Conservation (phyloP, 2,888 invertebrate species). For the Thyatira batis region DNA sequence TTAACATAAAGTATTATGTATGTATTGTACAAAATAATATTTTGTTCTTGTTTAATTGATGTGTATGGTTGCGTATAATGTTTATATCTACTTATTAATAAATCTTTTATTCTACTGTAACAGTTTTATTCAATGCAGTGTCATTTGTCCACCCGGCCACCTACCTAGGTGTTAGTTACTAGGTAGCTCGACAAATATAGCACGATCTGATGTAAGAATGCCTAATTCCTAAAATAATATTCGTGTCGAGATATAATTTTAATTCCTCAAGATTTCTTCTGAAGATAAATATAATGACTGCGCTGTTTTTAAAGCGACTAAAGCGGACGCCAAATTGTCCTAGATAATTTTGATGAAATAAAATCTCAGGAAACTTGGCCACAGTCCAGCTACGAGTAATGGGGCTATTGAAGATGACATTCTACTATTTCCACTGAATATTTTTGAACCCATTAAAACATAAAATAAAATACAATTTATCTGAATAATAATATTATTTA, state of each 20-base stretch:
- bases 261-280: slow-evolving; percentile 58
- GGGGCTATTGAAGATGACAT: slow-evolving; percentile 56
- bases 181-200: slow-evolving; percentile 23
- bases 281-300: slow-evolving; percentile 70
- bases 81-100: slow-evolving; percentile 80
- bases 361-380: slow-evolving; percentile 68
- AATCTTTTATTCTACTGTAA: slow-evolving; percentile 75
- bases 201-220: slow-evolving; percentile 31
- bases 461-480: slow-evolving; percentile 6
- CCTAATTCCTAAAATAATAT: slow-evolving; percentile 49
- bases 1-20: slow-evolving; percentile 71
- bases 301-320: slow-evolving; percentile 61
- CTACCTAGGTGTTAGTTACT: background rate
- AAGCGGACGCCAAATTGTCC: slow-evolving; percentile 73
- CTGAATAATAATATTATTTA: slow-evolving; percentile 56
- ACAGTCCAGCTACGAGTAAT: slow-evolving; percentile 61
- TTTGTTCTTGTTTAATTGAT: slow-evolving; percentile 73
- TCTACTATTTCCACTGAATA: slow-evolving; percentile 34
- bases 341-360: slow-evolving; percentile 76
- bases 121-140: slow-evolving; percentile 24
- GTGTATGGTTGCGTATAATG: slow-evolving; percentile 77
- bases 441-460: slow-evolving; percentile 23
- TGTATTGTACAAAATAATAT: slow-evolving; percentile 78
- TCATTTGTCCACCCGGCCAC: background rate
- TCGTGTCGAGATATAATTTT: slow-evolving; percentile 47